A percentile compares a stretch with the other conserved stretches of the same genome.
Evolutionary conservation across 2,797 vertebrate species (phyloP).

Genomic region (Chelmon rostratus): DNA sequence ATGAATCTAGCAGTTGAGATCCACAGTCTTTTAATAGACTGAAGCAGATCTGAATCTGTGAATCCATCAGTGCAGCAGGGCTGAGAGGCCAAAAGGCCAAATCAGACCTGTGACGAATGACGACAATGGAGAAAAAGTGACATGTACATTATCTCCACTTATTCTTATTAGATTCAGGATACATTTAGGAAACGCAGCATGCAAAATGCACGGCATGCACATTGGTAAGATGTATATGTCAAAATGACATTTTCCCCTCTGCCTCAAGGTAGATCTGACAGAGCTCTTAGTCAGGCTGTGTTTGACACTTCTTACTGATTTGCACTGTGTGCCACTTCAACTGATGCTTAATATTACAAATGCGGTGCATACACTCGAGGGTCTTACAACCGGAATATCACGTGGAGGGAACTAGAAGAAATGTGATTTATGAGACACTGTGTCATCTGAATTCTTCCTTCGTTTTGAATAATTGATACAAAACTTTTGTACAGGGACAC

Average conservation of each 20-base stretch:
- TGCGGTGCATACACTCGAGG: not conserved
- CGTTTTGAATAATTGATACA: slow-evolving; percentile 3
- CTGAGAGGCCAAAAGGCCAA: not conserved
- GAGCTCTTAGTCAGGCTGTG: slow-evolving; percentile 6
- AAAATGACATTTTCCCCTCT: slow-evolving; percentile 25
- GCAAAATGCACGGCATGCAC: too few relatives aligned
- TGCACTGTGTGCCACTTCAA: not conserved
- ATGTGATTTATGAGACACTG: not conserved
- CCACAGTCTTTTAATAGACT: too few relatives aligned
- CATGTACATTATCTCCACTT: not conserved
- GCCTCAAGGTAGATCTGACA: slow-evolving; percentile 32
- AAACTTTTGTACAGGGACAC: not conserved
- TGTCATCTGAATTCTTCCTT: slow-evolving; percentile 3
- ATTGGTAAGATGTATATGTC: slow-evolving; percentile 1
- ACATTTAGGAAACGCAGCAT: too few relatives aligned
- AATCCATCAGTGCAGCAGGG: not conserved
- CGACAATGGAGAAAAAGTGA: not conserved
- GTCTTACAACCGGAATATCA: not conserved
- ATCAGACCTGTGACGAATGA: not conserved
- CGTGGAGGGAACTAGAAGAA: not conserved
- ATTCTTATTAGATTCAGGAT: not conserved
- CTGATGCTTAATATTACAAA: not conserved
- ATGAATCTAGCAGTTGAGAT: too few relatives aligned
- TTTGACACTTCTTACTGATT: slow-evolving; percentile 11
- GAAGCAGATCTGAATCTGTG: not conserved